Evolutionary conservation across 2,113 vertebrate genomes (phyloP).

Genomic region (Laticauda laticaudata): DNA sequence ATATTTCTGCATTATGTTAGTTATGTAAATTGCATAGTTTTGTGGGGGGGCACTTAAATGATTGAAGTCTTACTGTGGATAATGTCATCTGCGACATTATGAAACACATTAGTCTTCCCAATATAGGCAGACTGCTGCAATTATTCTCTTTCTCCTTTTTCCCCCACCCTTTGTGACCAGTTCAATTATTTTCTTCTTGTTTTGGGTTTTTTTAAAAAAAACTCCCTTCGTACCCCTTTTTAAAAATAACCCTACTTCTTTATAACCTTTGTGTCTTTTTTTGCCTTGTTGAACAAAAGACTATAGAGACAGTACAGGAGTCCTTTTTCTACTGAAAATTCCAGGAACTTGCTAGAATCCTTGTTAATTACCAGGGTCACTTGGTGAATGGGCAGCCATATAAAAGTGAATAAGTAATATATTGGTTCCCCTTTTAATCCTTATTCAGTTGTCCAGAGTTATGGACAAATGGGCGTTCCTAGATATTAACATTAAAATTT

Average conservation of each 20-base stretch:
- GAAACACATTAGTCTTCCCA: background rate
- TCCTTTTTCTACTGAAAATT: background rate
- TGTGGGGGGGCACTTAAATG: background rate
- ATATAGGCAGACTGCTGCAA: background rate
- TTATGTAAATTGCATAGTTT: background rate
- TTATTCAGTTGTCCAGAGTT: background rate
- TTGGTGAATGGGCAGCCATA: background rate
- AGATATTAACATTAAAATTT: background rate
- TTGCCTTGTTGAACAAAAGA: background rate
- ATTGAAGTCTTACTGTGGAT: background rate
- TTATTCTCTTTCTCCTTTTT: too few species aligned
- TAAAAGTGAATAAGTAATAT: background rate
- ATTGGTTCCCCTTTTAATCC: background rate
- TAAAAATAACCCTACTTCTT: background rate
- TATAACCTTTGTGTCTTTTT: background rate
- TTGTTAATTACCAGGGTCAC: background rate
- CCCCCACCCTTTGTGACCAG: background rate
- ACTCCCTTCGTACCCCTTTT: background rate
- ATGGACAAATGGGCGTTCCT: background rate
- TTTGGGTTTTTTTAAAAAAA: background rate
- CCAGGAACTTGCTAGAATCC: background rate
- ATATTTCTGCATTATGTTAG: background rate
- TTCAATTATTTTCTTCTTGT: background rate
- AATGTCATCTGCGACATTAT: background rate
- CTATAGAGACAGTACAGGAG: background rate